Conservation (phyloP, 2,888 invertebrate species). For the Apodemia hepburni region DNA sequence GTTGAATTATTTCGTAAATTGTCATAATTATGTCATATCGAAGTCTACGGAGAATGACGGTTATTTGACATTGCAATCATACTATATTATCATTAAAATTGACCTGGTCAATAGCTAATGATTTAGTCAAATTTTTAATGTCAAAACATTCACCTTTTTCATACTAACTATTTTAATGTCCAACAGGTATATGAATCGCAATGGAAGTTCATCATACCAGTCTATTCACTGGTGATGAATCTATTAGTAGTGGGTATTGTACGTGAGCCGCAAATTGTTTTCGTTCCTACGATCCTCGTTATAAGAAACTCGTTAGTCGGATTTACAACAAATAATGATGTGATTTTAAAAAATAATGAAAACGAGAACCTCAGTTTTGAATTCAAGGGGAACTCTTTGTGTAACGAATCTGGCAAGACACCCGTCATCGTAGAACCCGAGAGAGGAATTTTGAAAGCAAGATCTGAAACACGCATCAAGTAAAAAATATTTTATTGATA, state of each 20-base stretch:
- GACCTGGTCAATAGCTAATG: too few relatives aligned
- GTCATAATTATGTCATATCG: too few relatives aligned
- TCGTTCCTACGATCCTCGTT: slow-evolving; percentile 78
- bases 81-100: too few relatives aligned
- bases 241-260: slow-evolving; percentile 83
- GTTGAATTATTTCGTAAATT: too few relatives aligned
- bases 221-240: slow-evolving; percentile 72
- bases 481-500: slow-evolving; percentile 43
- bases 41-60: too few relatives aligned
- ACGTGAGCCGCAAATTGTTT: slow-evolving; percentile 81
- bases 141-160: too few relatives aligned
- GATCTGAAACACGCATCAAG: slow-evolving; percentile 72
- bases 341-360: slow-evolving; percentile 78
- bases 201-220: slow-evolving; percentile 82
- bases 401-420: slow-evolving; percentile 75
- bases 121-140: too few relatives aligned
- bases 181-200: slow-evolving; percentile 80
- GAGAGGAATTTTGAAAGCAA: slow-evolving; percentile 66
- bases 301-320: slow-evolving; percentile 83
- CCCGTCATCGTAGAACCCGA: slow-evolving; percentile 73
- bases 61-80: too few relatives aligned
- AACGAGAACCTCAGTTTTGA: slow-evolving; percentile 68
- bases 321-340: slow-evolving; percentile 58
- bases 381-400: slow-evolving; percentile 75
- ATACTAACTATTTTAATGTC: slow-evolving; percentile 4